Percentiles rank a stretch among this genome's conserved stretches.
Conservation (phyloP, 2,113 vertebrate species). For the Lagopus leucura region DNA sequence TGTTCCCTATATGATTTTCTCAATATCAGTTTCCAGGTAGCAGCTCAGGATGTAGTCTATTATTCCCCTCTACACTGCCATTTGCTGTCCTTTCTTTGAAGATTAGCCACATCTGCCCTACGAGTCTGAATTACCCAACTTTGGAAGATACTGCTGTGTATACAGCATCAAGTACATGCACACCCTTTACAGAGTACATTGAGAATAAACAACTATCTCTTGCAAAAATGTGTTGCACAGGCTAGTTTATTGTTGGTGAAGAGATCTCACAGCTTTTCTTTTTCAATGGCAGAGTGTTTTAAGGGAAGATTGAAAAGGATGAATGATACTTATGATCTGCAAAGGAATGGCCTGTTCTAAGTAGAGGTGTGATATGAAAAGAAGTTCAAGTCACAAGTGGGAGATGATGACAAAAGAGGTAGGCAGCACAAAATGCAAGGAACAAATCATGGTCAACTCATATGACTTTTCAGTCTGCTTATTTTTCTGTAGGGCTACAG, state of each 20-base stretch:
- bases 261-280: constrained; percentile 41
- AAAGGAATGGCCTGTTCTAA: constrained; percentile 15
- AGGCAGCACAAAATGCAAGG: constrained; percentile 24
- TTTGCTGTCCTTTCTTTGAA: constrained; percentile 17
- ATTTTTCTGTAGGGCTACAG: neutral
- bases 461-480: neutral
- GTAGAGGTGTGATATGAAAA: constrained; percentile 38
- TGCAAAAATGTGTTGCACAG: neutral
- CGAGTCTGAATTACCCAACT: neutral
- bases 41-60: neutral
- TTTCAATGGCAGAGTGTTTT: constrained; percentile 12
- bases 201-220: constrained; percentile 5
- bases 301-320: constrained; percentile 24
- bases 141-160: neutral
- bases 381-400: constrained; percentile 54
- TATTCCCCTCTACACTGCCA: neutral
- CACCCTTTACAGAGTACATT: neutral
- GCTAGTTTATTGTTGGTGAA: constrained; percentile 22
- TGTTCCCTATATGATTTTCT: neutral
- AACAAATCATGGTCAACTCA: constrained; percentile 38
- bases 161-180: neutral
- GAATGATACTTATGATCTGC: constrained; percentile 34
- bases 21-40: neutral
- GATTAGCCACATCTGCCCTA: neutral
- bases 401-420: constrained; percentile 49